These are phyloP conservation scores for Lipophrys pholis DNA, from an alignment of 2,113 vertebrate genomes.

Conservation along the genomic window DNA sequence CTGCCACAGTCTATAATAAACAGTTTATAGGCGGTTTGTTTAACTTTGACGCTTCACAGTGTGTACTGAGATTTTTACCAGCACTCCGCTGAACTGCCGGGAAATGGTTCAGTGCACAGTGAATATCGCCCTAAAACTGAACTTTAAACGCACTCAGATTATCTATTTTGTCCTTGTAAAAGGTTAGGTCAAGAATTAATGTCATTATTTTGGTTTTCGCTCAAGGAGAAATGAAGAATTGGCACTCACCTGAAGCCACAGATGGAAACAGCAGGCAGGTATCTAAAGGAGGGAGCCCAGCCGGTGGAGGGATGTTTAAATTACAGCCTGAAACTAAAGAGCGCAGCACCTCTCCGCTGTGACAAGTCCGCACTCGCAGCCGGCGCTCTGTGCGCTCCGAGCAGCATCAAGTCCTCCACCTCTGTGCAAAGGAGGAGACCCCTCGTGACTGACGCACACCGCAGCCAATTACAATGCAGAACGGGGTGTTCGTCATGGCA, in stretches of 20 bases:
- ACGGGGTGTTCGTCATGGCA: neutral
- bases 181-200: neutral
- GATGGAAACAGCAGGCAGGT: neutral
- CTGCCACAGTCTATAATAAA: neutral
- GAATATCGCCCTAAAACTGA: neutral
- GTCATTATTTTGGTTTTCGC: too few relatives aligned
- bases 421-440: conserved; percentile 27
- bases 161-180: neutral
- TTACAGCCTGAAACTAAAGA: neutral
- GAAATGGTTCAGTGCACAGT: neutral
- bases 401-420: conserved; percentile 40
- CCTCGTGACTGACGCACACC: conserved; percentile 9
- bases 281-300: neutral
- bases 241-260: conserved; percentile 67
- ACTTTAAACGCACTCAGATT: neutral
- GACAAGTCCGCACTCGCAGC: conserved; percentile 48
- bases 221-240: neutral
- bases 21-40: conserved; percentile 5
- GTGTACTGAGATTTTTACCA: neutral
- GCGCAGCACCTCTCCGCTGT: neutral
- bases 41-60: conserved; percentile 3
- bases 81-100: neutral
- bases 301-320: neutral
- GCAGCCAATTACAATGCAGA: conserved; percentile 54
- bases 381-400: neutral